These are phyloP conservation scores for Pteronotus mesoamericanus DNA, from an alignment of 2,797 vertebrate species.

Conservation along the genomic window DNA sequence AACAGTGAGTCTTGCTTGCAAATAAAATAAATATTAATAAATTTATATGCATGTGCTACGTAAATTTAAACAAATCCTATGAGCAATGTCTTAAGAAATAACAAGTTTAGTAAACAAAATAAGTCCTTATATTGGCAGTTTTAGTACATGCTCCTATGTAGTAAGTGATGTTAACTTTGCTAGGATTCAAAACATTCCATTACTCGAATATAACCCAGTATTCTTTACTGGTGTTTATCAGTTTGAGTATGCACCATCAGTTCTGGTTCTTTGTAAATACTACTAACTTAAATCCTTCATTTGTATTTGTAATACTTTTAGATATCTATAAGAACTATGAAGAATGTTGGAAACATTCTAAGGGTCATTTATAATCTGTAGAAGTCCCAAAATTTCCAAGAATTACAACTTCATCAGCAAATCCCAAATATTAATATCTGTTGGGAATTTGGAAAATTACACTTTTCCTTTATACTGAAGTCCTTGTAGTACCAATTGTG, in stretches of 20 bases:
- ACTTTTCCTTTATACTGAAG: not conserved
- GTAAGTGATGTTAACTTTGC: not conserved
- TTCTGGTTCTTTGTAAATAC: not conserved
- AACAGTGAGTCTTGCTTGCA: not conserved
- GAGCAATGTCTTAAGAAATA: not conserved
- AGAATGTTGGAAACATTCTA: slow-evolving; percentile 4
- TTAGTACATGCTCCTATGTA: not conserved
- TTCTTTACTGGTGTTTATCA: not conserved
- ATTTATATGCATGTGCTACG: not conserved
- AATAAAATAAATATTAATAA: slow-evolving; percentile 5
- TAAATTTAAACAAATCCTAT: not conserved
- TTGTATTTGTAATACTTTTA: not conserved
- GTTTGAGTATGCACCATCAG: not conserved
- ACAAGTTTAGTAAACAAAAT: not conserved
- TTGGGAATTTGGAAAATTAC: not conserved
- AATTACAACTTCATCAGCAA: not conserved
- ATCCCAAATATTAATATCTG: not conserved
- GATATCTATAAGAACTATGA: not conserved
- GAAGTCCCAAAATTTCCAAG: not conserved
- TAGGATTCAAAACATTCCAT: not conserved
- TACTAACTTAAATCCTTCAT: not conserved
- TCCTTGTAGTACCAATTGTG: not conserved
- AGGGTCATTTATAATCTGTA: not conserved
- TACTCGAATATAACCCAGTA: not conserved
- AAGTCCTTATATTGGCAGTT: not conserved